Evolutionary conservation across 2,113 vertebrate genomes (phyloP).

Genomic region (Alces alces): DNA sequence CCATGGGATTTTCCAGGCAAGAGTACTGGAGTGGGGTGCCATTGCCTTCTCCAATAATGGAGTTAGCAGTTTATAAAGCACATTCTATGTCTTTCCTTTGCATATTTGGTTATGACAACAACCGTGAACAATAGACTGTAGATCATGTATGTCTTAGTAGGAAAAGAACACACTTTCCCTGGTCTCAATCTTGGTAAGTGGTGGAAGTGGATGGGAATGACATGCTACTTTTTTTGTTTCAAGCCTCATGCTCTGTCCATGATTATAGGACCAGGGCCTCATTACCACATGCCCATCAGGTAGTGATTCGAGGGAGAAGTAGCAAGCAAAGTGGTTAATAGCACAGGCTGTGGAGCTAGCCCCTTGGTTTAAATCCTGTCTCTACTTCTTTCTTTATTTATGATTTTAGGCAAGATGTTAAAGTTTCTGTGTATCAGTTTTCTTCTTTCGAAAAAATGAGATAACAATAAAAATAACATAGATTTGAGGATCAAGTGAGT

Average conservation of each 20-base stretch:
- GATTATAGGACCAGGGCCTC: background rate
- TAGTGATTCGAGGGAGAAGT: background rate
- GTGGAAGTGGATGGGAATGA: background rate
- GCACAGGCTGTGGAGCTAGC: background rate
- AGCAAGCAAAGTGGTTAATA: background rate
- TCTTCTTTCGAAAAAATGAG: background rate
- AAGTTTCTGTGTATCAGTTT: background rate
- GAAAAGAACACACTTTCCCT: background rate
- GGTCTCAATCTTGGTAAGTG: background rate
- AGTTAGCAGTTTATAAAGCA: background rate
- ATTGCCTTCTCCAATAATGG: background rate
- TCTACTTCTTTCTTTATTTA: background rate
- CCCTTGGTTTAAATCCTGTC: background rate
- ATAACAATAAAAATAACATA: background rate
- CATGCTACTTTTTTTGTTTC: background rate
- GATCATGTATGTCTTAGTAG: background rate
- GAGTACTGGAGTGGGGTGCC: too few relatives aligned
- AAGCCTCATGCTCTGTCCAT: background rate
- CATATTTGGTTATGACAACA: background rate
- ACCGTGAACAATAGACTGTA: background rate
- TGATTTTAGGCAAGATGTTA: background rate
- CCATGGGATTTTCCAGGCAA: too few relatives aligned
- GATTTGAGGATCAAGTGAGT: background rate
- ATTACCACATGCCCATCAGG: background rate
- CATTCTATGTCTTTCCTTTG: background rate